Base-by-base conservation (phyloP, 2,113 vertebrate species). In the Leptodactylus fuscus region DNA sequence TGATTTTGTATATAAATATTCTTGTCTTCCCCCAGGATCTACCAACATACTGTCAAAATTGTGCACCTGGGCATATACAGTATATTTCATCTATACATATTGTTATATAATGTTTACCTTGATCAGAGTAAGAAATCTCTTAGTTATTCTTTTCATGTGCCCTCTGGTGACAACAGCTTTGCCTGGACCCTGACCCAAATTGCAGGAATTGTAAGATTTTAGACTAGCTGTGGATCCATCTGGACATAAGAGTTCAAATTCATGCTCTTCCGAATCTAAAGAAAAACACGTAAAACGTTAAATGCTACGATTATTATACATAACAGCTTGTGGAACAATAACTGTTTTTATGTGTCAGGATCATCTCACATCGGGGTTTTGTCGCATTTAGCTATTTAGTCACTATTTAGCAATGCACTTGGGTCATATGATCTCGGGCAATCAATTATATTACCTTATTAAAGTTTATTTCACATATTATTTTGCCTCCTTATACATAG, bases 181-280 rank as follows among this genome's bases (percentile, higher is more conserved):
- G 78, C 96, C 96, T 20, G 97, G 96, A 16, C 97, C 97, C 12
- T 89, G 92, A 22, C 97, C 96, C 83, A 97, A 90, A 77, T 96
- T 95, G 86, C 96, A 97, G 24, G 49, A 91, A 48, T 87, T 90
- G 88, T 94, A 96, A 16, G 93, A 87, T 0, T 86, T 90, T 75
- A 98, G 91, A 71, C 92, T 91, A 60, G 95, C 96, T 24, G 90
- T 93, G 29, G 94, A 93, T 1, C 96, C 96, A 38, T 97, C 94
- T 24, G 95, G 77, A 83, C 96, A 98, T 24, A 98, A 38, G 44
- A 98, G 91, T 16, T 92, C 94, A 88, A 94, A 95, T 2, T 93
- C 88, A 18, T 93, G 88, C 24, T 88, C 85, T 46, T 95, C 94
- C 62, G 87, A 88, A 76, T 93, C 96, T 97, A 90, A 48, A 60